phyloP scores from a whole-genome alignment of 2,113 vertebrate species.

The Burhinus bistriatus region DNA sequence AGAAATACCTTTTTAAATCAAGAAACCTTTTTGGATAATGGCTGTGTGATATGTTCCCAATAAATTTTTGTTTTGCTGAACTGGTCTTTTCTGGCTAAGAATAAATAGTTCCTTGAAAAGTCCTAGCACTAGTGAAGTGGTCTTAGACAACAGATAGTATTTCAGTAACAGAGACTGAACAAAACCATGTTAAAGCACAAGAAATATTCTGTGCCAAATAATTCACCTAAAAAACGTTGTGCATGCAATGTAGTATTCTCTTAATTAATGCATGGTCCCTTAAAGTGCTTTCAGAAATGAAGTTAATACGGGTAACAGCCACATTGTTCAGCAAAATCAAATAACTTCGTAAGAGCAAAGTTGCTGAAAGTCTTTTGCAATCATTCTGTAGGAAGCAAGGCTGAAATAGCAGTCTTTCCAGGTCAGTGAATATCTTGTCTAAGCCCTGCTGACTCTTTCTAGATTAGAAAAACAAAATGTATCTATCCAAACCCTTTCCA shows the following conservation, averaged over 20 bases:
- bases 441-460: not conserved
- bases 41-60: not conserved
- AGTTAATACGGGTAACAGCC: not conserved
- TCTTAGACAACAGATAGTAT: not conserved
- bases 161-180: not conserved
- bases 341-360: not conserved
- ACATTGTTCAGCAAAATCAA: not conserved
- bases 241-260: not conserved
- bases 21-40: not conserved
- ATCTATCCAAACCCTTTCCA: constrained; percentile 3
- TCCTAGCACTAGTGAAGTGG: not conserved
- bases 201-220: not conserved
- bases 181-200: not conserved
- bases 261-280: not conserved
- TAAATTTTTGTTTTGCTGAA: not conserved
- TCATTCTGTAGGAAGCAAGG: not conserved
- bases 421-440: not conserved
- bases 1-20: not conserved
- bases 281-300: not conserved
- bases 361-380: not conserved
- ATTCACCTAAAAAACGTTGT: not conserved
- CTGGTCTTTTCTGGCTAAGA: not conserved
- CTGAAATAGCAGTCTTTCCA: constrained; percentile 39
- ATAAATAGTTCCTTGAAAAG: not conserved
- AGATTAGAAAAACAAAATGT: not conserved